Conservation (phyloP, 1,140 invertebrate species). For the Zaprionus ghesquierei region DNA sequence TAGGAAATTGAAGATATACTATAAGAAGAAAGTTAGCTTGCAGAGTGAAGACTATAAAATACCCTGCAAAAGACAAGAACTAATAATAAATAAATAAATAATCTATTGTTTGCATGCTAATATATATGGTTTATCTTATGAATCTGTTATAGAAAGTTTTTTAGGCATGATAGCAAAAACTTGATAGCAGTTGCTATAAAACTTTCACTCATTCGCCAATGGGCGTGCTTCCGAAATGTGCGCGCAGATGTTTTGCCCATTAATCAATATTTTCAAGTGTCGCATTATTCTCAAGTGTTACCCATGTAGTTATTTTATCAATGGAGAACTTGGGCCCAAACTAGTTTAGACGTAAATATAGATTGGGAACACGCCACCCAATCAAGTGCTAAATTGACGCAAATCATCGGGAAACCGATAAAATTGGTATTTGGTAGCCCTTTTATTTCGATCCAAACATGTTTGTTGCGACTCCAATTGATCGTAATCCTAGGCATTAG, state of each 20-base stretch:
- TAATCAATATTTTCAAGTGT: conserved; percentile 17
- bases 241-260: background rate
- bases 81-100: too few relatives aligned
- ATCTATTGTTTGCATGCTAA: background rate
- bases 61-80: background rate
- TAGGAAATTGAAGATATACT: background rate
- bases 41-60: background rate
- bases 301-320: conserved; percentile 16
- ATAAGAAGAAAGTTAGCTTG: background rate
- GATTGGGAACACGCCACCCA: conserved; percentile 17
- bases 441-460: background rate
- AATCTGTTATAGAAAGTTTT: background rate
- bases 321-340: background rate
- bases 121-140: background rate
- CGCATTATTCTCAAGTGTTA: conserved; percentile 21
- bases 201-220: background rate
- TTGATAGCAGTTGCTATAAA: background rate
- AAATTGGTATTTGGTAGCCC: background rate
- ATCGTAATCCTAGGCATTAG: background rate
- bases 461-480: conserved; percentile 1
- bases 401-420: conserved; percentile 14
- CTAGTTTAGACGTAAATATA: conserved; percentile 6
- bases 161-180: background rate
- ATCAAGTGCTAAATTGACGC: conserved; percentile 12
- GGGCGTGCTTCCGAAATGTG: background rate